Base-by-base conservation (phyloP, 37 sponge, comb jelly and placozoan species). In the Axinella damicornis region DNA sequence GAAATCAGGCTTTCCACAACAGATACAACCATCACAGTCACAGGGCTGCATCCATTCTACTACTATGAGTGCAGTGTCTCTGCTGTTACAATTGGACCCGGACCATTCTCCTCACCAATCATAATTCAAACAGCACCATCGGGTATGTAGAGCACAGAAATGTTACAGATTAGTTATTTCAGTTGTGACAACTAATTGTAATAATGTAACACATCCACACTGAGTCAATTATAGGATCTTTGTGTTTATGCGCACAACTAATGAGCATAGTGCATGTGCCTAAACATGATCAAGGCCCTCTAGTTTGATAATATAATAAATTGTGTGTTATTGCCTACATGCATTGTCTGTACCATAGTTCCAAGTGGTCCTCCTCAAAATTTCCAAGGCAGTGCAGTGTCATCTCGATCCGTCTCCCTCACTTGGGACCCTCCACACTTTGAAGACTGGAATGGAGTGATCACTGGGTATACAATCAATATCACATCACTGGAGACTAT, bases 51-150 rank as follows among this genome's bases (percentile, higher is more conserved):
- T 35, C 88, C 88, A 32, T 72, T 41, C 73, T 74, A 72, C 59
- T 5, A 24, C 67, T 81, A 87, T 55, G 22, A 41, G 2, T 31
- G 63, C 53, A 21, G 57, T 53, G 76, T 87, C 13, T 67, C 88
- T 41, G 88, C 88, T 33, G 54, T 53, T 22, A 87, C 88, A 13
- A 40, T 87, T 14, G 82, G n/a, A 24, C 19, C 35, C 5, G 82
- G 88, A 57, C 88, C 88, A 60, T 71, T 32, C 35, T 14, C 34
- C 20, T 19, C 5, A 18, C 35, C 69, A 27, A 68, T 68, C 31
- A 68, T 35, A 27, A 32, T 68, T 27, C 27, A 22, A 11, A 61
- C 27, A 61, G 5, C 11, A 61, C 62, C 4, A 61, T 4, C 46
- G 9, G 46, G 46, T 46, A 46, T 9, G 4, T 6, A 25, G 5